Base-by-base conservation (phyloP, 2,888 invertebrate genomes). In the Drosophila stalkeri region DNA sequence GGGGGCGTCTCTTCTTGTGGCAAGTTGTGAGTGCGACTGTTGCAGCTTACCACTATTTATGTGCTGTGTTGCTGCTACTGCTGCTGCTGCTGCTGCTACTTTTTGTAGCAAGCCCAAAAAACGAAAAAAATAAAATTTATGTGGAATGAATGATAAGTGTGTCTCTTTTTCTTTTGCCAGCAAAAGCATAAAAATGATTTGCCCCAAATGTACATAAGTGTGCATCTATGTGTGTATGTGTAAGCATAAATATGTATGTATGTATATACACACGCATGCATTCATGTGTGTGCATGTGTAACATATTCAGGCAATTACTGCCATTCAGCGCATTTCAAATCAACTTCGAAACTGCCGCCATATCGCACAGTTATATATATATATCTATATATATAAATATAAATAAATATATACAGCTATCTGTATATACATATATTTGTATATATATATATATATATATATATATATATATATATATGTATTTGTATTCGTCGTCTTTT, bases 231-330 rank as follows among this genome's bases (percentile, higher is more conserved):
- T 44, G 27, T 65, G 31, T 62, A 4, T 49, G 27, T 51, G 39
- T 59, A n/a, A n/a, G 37, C 20, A 52, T 12, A n/a, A 6, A 72
- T 20, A 39, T 27, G 1, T 27, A 27, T 27, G 27, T 27, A 27
- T 27, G 6, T 27, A 5, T 27, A n/a, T 11, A 47, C 37, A 55
- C 44, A 37, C 43, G 35, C 18, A 49, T n/a, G 63, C 59, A 87
- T 66, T 85, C 85, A 80, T 76, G 80, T 81, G 76, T 82, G 74
- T 89, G 84, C 75, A 73, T 89, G 78, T 86, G 86, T 83, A 81
- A 83, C 86, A 88, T 88, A 86, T 88, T 88, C 86, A 86, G 86
- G 86, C 86, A 86, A 86, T 86, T 86, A 86, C 86, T 86, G 86
- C 82, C 86, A 86, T 86, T 88, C 86, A 86, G 82, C 89, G 86